Base-by-base conservation (phyloP, 1,140 invertebrate genomes). In the Camponotus pennsylvanicus region DNA sequence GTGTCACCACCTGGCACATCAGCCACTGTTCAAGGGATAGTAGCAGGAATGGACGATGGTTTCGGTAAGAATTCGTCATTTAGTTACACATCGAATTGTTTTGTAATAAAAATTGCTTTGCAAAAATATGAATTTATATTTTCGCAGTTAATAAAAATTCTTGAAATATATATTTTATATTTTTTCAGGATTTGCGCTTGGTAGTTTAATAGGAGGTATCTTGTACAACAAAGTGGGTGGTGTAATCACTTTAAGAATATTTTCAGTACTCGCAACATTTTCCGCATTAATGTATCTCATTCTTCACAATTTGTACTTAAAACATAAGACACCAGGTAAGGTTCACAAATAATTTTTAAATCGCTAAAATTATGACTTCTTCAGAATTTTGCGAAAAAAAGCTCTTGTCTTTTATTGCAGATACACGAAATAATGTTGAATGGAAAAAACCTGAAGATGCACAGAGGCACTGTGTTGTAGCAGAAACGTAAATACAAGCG, bases 1-100 rank as follows among this genome's bases (percentile, higher is more conserved):
- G 95, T 98, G 27, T 96, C 97, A 0, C 97, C 97, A 1, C 96
- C 96, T 0, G 97, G 97, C 0, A 96, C 97, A n/a, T 97, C 97
- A 4, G 97, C 97, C 3, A 98, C 97, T 0, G 96, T 98, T 27
- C 97, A 98, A 92, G 97, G 97, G 1, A 96, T 98, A 55, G 97
- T 97, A 45, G 97, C 97, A n/a, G 97, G 97, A 27, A 97, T 97
- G 96, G 97, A 98, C 89, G 97, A 98, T 88, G 97, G 97, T 0
- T 95, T 98, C 32, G 97, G 97, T 97, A 93, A 94, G 94, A 18
- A 91, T 37, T 80, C 21, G 1, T 59, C 37, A 40, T 0, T 9
- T 7, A 21, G 8, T 84, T 76, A 40, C 13, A 71, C 15, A 40
- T n/a, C 6, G 18, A 59, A 32, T 21, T 8, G 59, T 66, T 45